Percentiles rank a stretch among this genome's conserved stretches.
Evolutionary conservation across 2,797 vertebrate genomes (phyloP).

Genomic region (Dromococcyx pavoninus): DNA sequence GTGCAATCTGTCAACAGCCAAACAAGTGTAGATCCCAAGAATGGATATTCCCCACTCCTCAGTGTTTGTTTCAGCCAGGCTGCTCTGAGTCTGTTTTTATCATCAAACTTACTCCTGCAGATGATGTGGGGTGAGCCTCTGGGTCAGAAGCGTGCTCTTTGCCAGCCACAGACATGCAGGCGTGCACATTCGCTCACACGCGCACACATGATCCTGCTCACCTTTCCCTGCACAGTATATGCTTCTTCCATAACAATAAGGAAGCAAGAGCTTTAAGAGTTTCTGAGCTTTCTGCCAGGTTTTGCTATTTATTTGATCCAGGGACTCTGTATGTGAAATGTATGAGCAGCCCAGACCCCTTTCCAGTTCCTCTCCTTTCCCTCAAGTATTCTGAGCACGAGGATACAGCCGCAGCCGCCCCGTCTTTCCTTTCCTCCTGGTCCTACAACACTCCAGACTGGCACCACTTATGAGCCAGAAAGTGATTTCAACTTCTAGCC

Average conservation of each 20-base stretch:
- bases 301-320: neutral
- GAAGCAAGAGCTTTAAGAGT: neutral
- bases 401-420: accelerated
- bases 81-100: neutral
- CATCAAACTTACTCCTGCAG: neutral
- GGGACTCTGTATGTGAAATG: neutral
- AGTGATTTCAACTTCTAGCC: neutral
- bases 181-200: accelerated
- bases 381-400: neutral
- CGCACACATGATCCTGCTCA: neutral
- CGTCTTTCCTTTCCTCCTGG: neutral
- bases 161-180: neutral
- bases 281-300: neutral
- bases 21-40: neutral
- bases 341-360: neutral
- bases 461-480: neutral
- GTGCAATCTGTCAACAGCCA: too few species aligned
- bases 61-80: neutral
- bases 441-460: neutral
- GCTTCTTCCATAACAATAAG: neutral
- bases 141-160: neutral
- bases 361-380: neutral
- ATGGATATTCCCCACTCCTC: accelerated
- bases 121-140: neutral
- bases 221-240: accelerated